These are phyloP conservation scores for Schizotus pectinicornis DNA, from an alignment of 2,888 invertebrate species.

Conservation along the genomic window DNA sequence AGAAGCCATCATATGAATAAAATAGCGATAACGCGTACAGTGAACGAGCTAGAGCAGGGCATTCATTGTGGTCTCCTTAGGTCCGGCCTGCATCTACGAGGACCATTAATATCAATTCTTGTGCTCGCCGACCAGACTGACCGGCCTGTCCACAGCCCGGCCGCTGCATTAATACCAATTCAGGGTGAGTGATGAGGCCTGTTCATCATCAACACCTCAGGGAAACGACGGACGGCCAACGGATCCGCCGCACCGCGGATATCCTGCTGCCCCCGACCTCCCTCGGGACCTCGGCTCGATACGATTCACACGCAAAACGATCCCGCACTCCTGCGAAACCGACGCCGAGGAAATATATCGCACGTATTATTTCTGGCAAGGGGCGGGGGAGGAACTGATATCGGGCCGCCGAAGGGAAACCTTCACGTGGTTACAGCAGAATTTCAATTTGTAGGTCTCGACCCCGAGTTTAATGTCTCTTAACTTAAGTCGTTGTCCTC, in stretches of 20 bases:
- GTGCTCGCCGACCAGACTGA: slow-evolving; percentile 51
- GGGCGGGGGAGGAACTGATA: too few relatives aligned
- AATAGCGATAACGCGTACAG: slow-evolving; percentile 55
- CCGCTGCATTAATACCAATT: slow-evolving; percentile 60
- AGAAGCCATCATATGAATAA: slow-evolving; percentile 56
- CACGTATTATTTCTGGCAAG: too few relatives aligned
- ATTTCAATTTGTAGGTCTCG: too few relatives aligned
- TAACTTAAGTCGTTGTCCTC: too few relatives aligned
- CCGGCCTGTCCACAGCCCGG: slow-evolving; percentile 54
- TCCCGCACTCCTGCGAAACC: slow-evolving; percentile 1
- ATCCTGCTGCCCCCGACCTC: slow-evolving; percentile 50
- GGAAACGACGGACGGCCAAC: slow-evolving; percentile 43
- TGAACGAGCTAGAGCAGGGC: slow-evolving; percentile 40
- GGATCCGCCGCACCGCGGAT: slow-evolving; percentile 46
- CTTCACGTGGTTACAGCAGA: too few relatives aligned
- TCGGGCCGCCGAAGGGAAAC: too few relatives aligned
- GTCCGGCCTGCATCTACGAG: slow-evolving; percentile 45
- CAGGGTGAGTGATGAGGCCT: slow-evolving; percentile 57
- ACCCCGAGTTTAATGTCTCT: too few relatives aligned
- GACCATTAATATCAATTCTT: slow-evolving; percentile 60
- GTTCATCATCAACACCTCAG: slow-evolving; percentile 59
- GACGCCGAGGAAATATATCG: too few relatives aligned
- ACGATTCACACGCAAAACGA: slow-evolving; percentile 42
- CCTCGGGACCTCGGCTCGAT: slow-evolving; percentile 44
- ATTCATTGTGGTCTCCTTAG: slow-evolving; percentile 54